Evolutionary conservation across 2,888 invertebrate genomes (phyloP).

Genomic region (Lepidocyrtoides sp.): DNA sequence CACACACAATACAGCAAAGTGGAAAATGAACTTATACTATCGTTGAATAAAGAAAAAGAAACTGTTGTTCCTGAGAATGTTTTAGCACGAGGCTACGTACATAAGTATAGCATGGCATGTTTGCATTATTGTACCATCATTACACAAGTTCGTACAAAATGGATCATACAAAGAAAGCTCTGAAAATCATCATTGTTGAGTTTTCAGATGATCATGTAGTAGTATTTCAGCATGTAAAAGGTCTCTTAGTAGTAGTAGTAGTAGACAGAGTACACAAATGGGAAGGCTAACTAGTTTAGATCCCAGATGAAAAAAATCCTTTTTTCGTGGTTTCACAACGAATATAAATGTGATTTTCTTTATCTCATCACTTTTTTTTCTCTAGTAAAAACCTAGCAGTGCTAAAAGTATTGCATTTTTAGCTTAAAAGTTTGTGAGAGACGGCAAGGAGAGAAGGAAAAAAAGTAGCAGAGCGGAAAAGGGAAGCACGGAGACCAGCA

Average conservation of each 20-base stretch:
- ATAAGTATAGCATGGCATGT: background rate
- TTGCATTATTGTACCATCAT: slow-evolving; percentile 27
- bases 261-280: slow-evolving; percentile 30
- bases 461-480: background rate
- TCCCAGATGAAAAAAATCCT: slow-evolving; percentile 72
- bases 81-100: too few relatives aligned
- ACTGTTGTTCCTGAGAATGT: slow-evolving; percentile 48
- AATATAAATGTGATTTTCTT: slow-evolving; percentile 66
- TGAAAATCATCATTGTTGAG: background rate
- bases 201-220: slow-evolving; percentile 34
- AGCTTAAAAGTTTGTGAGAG: background rate
- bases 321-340: slow-evolving; percentile 58
- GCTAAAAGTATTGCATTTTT: slow-evolving; percentile 7
- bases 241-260: background rate
- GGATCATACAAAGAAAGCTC: slow-evolving; percentile 18
- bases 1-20: slow-evolving; percentile 7
- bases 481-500: background rate
- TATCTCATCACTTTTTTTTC: slow-evolving; percentile 1
- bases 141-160: background rate
- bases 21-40: slow-evolving; percentile 26
- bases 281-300: slow-evolving; percentile 50
- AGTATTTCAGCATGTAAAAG: slow-evolving; percentile 49
- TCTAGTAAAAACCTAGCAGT: background rate
- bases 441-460: too few relatives aligned
- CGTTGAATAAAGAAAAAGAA: background rate